phyloP scores from a whole-genome alignment of 1,140 invertebrate species.

The Formica exsecta region DNA sequence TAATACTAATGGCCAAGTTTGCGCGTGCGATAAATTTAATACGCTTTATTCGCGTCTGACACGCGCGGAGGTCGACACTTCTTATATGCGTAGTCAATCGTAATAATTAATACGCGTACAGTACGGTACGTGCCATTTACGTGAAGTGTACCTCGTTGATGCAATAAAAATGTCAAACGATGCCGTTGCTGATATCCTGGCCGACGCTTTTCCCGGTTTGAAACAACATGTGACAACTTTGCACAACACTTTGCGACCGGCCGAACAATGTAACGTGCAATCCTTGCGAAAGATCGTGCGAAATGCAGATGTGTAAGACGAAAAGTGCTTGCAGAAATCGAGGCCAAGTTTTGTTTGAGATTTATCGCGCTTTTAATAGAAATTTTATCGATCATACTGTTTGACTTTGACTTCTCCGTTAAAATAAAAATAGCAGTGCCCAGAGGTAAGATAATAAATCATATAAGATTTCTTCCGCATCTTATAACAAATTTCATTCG shows the following conservation, averaged over 20 bases:
- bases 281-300: conserved; percentile 49
- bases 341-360: conserved; percentile 22
- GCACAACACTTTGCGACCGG: conserved; percentile 25
- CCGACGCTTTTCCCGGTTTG: conserved; percentile 5
- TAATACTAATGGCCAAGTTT: conserved; percentile 29
- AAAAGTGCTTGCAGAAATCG: conserved; percentile 36
- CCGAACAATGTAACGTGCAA: conserved; percentile 49
- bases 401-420: background rate
- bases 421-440: conserved; percentile 8
- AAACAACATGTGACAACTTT: conserved; percentile 41
- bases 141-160: background rate
- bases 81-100: conserved; percentile 2
- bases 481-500: background rate
- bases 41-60: background rate
- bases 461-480: conserved; percentile 30
- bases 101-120: conserved; percentile 36
- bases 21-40: conserved; percentile 16
- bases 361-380: conserved; percentile 15
- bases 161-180: conserved; percentile 34
- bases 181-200: background rate
- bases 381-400: conserved; percentile 3
- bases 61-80: background rate
- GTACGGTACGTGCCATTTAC: background rate
- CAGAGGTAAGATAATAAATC: background rate
- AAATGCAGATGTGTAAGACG: background rate